Conservation (phyloP, 2,113 vertebrate species). For the Saccopteryx bilineata region DNA sequence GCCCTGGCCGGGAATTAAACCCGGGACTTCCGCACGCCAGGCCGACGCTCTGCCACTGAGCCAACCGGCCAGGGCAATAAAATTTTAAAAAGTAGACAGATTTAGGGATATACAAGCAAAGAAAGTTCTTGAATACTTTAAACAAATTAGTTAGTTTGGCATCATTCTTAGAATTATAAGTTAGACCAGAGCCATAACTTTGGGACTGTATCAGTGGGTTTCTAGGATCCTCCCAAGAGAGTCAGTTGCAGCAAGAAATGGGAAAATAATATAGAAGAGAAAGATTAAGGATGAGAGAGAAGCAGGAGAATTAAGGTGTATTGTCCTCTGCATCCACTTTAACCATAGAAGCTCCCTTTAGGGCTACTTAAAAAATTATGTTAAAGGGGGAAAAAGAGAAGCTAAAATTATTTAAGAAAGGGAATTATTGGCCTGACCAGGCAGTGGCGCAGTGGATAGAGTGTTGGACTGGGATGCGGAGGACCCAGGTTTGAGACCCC, state of each 20-base stretch:
- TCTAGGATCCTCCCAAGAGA: neutral
- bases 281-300: neutral
- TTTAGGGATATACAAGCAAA: neutral
- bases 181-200: neutral
- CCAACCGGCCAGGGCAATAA: too few relatives aligned
- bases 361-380: neutral
- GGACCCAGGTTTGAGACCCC: too few relatives aligned
- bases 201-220: neutral
- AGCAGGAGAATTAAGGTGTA: too few relatives aligned
- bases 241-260: rapidly evolving
- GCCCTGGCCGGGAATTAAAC: too few relatives aligned
- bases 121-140: neutral
- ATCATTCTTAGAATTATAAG: neutral
- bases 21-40: too few relatives aligned
- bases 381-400: neutral
- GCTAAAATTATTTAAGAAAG: neutral
- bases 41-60: too few relatives aligned
- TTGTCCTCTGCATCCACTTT: neutral
- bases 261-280: neutral
- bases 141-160: neutral
- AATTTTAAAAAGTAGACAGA: too few relatives aligned
- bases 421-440: neutral
- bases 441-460: too few relatives aligned
- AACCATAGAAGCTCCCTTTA: neutral
- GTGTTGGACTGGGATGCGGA: too few relatives aligned